phyloP scores from a whole-genome alignment of 2,888 invertebrate genomes.

The Heliconius cydno region DNA sequence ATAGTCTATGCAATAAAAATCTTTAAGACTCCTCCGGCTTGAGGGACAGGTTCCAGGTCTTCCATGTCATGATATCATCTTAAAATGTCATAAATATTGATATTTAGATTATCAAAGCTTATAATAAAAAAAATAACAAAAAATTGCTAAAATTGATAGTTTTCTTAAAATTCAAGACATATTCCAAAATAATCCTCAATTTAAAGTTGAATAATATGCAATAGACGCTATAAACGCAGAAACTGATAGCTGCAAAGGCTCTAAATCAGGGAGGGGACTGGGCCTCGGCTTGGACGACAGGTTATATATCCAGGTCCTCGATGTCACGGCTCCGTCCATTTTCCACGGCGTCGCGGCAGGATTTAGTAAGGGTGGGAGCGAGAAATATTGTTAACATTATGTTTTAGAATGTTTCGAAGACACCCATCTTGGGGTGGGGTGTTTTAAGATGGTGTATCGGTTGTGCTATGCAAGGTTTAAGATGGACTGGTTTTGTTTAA shows the following conservation, averaged over 20 bases:
- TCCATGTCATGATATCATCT: neutral
- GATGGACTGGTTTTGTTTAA: neutral
- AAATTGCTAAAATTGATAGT: too few species aligned
- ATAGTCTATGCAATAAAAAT: too few species aligned
- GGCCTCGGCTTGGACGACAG: conserved; percentile 40
- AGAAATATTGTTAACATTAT: conserved; percentile 19
- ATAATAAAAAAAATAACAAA: too few species aligned
- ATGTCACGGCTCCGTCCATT: conserved; percentile 64
- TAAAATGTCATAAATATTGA: neutral
- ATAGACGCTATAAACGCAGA: conserved; percentile 3
- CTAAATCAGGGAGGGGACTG: conserved; percentile 42
- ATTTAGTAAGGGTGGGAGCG: conserved; percentile 29
- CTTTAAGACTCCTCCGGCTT: too few species aligned
- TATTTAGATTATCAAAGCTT: too few species aligned
- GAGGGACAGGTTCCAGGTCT: neutral
- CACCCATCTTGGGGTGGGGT: too few species aligned
- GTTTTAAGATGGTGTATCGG: neutral
- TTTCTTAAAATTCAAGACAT: neutral
- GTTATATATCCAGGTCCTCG: conserved; percentile 47
- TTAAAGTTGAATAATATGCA: conserved; percentile 16
- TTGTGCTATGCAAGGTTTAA: neutral
- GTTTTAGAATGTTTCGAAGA: neutral
- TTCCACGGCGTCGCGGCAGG: conserved; percentile 67
- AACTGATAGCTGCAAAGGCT: conserved; percentile 30
- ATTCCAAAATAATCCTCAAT: neutral